Evolutionary conservation across 92 coral and sea anemone species (phyloP).

Genomic region (Heteractis magnifica): DNA sequence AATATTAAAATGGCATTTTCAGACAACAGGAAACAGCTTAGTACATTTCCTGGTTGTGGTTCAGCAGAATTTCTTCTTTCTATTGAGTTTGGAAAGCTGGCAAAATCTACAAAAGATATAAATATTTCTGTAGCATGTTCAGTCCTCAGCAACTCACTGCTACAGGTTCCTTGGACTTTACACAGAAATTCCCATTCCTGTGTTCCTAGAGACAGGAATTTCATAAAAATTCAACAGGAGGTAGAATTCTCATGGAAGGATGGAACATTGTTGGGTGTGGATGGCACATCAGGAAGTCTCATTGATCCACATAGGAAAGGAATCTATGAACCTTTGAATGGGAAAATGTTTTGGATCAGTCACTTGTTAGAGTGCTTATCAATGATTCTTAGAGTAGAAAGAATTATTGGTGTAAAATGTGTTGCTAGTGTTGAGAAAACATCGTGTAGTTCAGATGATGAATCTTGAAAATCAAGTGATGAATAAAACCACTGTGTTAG

Average conservation of each 20-base stretch:
- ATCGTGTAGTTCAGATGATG: neutral
- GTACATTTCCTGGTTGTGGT: constrained; percentile 75
- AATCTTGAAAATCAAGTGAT: neutral
- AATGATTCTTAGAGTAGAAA: constrained; percentile 72
- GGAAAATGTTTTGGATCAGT: constrained; percentile 55
- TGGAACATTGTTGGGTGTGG: constrained; percentile 55
- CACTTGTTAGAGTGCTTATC: constrained; percentile 66
- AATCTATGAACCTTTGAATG: constrained; percentile 66
- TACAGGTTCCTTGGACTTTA: constrained; percentile 60
- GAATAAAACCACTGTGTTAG: neutral
- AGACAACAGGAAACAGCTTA: constrained; percentile 28
- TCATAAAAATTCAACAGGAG: constrained; percentile 37
- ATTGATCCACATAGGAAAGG: constrained; percentile 42
- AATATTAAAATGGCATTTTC: constrained; percentile 63
- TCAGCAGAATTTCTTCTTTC: constrained; percentile 66
- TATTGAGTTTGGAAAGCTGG: constrained; percentile 37
- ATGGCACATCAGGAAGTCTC: constrained; percentile 50
- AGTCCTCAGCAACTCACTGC: constrained; percentile 67
- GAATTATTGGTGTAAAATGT: constrained; percentile 47
- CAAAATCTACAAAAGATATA: constrained; percentile 26
- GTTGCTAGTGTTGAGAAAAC: neutral
- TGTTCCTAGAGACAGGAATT: constrained; percentile 27
- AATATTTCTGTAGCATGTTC: constrained; percentile 48
- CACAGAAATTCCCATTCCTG: constrained; percentile 55
- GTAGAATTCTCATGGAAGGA: constrained; percentile 51